phyloP scores from a whole-genome alignment of 2,888 invertebrate genomes.

The Morpho helenor region DNA sequence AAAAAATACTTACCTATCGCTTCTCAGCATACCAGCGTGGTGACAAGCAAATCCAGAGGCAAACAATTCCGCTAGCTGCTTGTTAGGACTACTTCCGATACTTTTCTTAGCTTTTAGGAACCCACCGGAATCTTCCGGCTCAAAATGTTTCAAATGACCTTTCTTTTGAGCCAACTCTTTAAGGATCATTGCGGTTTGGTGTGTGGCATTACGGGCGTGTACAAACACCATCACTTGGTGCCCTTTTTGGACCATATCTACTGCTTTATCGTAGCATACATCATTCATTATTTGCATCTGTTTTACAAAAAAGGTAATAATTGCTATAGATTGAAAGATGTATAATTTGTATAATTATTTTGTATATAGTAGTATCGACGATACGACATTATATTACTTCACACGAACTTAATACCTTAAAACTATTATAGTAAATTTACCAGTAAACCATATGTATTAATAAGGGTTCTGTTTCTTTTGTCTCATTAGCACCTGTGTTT shows the following conservation, averaged over 20 bases:
- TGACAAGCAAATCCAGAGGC: conserved; percentile 94
- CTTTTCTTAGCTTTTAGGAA: conserved; percentile 84
- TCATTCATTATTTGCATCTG: conserved; percentile 91
- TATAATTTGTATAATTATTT: too few species aligned
- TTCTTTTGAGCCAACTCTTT: conserved; percentile 89
- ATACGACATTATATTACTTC: too few species aligned
- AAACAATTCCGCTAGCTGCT: conserved; percentile 90
- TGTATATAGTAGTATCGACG: too few species aligned
- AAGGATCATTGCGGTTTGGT: conserved; percentile 90
- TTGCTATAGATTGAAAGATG: neutral
- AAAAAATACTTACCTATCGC: conserved; percentile 82
- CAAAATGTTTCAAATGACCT: conserved; percentile 84
- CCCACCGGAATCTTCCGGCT: conserved; percentile 81
- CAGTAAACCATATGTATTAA: too few species aligned
- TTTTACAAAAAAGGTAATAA: neutral
- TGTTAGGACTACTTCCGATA: conserved; percentile 87
- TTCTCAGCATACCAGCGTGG: conserved; percentile 96
- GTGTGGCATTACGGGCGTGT: conserved; percentile 97
- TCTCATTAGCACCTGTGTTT: too few species aligned
- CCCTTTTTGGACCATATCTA: conserved; percentile 90
- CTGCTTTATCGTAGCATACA: conserved; percentile 95
- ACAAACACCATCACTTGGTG: conserved; percentile 99
- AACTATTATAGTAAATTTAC: too few species aligned
- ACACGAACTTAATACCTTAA: too few species aligned
- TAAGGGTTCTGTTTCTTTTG: too few species aligned